A percentile compares a stretch with the other conserved stretches of the same genome.
Evolutionary conservation across 2,113 vertebrate species (phyloP).

Genomic region (Pontoporia blainvillei): DNA sequence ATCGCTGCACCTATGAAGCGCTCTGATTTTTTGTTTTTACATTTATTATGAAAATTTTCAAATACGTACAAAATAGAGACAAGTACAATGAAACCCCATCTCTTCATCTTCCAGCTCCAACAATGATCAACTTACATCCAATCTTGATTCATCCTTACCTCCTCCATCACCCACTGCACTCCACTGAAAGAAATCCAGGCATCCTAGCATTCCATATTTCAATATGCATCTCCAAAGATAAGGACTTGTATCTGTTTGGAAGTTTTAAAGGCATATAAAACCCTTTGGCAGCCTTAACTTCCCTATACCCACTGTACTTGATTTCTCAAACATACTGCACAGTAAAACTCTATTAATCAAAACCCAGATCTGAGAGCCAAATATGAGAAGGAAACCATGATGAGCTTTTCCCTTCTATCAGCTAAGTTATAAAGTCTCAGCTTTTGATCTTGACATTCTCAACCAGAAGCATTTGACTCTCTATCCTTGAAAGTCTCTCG

Average conservation of each 20-base stretch:
- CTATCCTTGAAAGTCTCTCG: background rate
- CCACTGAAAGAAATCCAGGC: background rate
- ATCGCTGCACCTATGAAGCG: background rate
- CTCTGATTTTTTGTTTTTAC: background rate
- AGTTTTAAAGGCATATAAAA: background rate
- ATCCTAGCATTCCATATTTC: background rate
- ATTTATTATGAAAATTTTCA: background rate
- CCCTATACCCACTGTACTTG: background rate
- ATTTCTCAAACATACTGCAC: background rate
- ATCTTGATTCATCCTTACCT: background rate
- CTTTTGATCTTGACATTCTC: background rate
- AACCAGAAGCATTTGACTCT: background rate
- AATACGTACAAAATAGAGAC: background rate
- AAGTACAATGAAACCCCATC: background rate
- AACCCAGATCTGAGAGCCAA: conserved; percentile 34
- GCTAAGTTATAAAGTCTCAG: background rate
- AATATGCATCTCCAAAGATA: background rate
- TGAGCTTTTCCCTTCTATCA: background rate
- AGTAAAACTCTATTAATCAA: background rate
- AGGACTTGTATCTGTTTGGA: background rate
- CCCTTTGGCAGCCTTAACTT: background rate
- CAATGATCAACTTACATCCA: background rate
- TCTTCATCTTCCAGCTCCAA: background rate
- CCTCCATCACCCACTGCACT: background rate
- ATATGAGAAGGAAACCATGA: background rate